Evolutionary conservation across 1,140 invertebrate genomes (phyloP).

Genomic region (Myzus persicae): DNA sequence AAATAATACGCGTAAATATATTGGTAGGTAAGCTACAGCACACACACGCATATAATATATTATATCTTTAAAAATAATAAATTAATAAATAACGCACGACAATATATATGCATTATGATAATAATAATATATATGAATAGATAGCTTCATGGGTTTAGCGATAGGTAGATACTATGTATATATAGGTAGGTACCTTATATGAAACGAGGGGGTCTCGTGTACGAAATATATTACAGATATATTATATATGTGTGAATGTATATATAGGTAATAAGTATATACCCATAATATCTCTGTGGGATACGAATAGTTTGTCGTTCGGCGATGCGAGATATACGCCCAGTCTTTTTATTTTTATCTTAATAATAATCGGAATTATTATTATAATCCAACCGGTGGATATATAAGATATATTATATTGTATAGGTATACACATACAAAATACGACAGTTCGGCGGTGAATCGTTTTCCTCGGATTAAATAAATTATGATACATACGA

Average conservation of each 20-base stretch:
- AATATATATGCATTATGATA: not conserved
- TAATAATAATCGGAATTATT: constrained; percentile 20
- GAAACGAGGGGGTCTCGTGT: not conserved
- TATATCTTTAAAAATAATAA: not conserved
- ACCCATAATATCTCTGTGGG: not conserved
- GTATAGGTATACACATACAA: no score
- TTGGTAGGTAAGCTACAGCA: not conserved
- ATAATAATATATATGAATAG: not conserved
- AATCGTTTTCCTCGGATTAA: not conserved
- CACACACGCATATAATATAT: not conserved
- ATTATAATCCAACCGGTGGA: not conserved
- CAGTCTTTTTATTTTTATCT: constrained; percentile 12
- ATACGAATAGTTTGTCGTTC: not conserved
- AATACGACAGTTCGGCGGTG: not conserved
- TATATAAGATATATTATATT: no score
- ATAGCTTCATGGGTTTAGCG: not conserved
- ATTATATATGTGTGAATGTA: not conserved
- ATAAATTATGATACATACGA: not conserved
- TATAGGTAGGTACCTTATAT: not conserved
- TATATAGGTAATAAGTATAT: not conserved
- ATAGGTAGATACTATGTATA: not conserved
- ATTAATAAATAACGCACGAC: not conserved
- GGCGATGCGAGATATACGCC: not conserved
- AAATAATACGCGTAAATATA: not conserved
- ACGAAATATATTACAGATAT: not conserved